phyloP scores from a whole-genome alignment of 2,797 vertebrate species.

The Platyrinchus mystaceus region DNA sequence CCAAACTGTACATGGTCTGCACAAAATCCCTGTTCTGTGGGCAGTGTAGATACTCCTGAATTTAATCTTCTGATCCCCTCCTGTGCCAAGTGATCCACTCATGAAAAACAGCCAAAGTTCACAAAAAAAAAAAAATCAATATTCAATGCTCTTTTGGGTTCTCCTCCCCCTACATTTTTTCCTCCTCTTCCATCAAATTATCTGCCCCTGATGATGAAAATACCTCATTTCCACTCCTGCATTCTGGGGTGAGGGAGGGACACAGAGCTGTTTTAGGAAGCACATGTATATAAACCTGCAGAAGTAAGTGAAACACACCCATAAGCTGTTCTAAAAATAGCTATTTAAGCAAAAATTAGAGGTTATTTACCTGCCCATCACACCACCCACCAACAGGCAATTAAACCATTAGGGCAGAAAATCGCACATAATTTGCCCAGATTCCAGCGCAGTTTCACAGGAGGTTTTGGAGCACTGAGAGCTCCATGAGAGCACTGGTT shows the following conservation, averaged over 20 bases:
- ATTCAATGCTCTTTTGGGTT: too few species aligned
- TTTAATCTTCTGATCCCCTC: neutral
- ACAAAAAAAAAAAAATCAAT: neutral
- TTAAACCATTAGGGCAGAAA: neutral
- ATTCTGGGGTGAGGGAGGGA: fast-evolving
- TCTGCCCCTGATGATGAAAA: fast-evolving
- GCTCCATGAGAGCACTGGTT: neutral
- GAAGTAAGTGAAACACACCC: neutral
- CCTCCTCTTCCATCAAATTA: neutral
- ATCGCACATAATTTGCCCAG: neutral
- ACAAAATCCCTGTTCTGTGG: fast-evolving
- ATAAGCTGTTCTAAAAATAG: neutral
- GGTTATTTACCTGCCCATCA: neutral
- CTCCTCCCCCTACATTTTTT: neutral
- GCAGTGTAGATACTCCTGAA: fast-evolving
- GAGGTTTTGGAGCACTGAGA: neutral
- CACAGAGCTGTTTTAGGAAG: fast-evolving
- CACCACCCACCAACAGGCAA: neutral
- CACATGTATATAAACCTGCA: fast-evolving
- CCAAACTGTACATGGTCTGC: fast-evolving
- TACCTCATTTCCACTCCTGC: fast-evolving
- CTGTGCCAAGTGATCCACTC: neutral
- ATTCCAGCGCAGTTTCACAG: neutral
- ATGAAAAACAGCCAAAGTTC: fast-evolving
- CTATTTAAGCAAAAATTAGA: neutral